These are phyloP conservation scores for Caenorhabditis virilis DNA, from an alignment of 2,888 invertebrate genomes.

Conservation along the genomic window DNA sequence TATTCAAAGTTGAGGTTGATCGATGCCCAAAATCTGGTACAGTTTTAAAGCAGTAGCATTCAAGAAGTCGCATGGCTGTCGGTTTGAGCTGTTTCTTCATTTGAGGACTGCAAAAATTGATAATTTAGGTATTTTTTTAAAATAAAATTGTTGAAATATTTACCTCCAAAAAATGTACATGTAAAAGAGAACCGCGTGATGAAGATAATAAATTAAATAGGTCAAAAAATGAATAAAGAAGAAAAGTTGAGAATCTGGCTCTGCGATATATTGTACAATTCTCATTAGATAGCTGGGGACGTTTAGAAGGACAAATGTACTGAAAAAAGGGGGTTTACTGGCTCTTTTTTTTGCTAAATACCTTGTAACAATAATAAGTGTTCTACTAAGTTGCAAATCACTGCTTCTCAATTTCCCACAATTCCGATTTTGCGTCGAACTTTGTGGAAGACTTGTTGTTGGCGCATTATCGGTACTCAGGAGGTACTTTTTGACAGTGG, in stretches of 20 bases:
- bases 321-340: no score
- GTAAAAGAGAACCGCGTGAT: constrained; percentile 64
- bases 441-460: constrained; percentile 22
- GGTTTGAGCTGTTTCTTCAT: constrained; percentile 68
- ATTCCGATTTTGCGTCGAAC: constrained; percentile 40
- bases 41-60: constrained; percentile 67
- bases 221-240: constrained; percentile 46
- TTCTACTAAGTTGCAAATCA: constrained; percentile 65
- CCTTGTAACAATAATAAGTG: constrained; percentile 67
- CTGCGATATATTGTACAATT: constrained; percentile 28
- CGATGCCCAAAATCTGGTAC: constrained; percentile 67
- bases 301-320: constrained; percentile 66
- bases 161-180: constrained; percentile 67
- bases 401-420: constrained; percentile 59
- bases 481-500: constrained; percentile 58
- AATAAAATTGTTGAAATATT: no score
- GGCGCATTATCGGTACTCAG: constrained; percentile 42
- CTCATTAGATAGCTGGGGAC: constrained; percentile 63
- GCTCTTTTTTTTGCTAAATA: constrained; percentile 18
- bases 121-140: background rate
- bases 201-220: constrained; percentile 63
- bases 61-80: constrained; percentile 64
- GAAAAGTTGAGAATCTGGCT: constrained; percentile 28
- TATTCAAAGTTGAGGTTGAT: constrained; percentile 48
- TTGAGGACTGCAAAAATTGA: constrained; percentile 58